A percentile compares a stretch with the other conserved stretches of the same genome.
These are phyloP conservation scores for Ennomos quercinarius DNA, from an alignment of 2,888 invertebrate species.

Conservation along the genomic window DNA sequence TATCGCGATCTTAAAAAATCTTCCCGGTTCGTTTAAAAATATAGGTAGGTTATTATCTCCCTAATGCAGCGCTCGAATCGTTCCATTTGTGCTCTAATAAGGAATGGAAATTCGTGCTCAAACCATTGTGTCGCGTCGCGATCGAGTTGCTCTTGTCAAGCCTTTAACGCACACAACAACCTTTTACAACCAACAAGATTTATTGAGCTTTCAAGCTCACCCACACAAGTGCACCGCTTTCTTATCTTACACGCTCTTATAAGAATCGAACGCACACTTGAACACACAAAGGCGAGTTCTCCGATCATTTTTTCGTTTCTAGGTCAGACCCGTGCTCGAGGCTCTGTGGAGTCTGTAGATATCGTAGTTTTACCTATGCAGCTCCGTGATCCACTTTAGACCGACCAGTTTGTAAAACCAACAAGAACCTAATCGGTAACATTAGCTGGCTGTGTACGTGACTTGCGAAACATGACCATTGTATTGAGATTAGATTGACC, in stretches of 20 bases:
- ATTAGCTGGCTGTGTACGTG: conserved; percentile 36
- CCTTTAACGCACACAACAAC: conserved; percentile 58
- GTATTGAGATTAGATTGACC: conserved; percentile 37
- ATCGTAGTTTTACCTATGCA: conserved; percentile 54
- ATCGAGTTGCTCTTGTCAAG: conserved; percentile 60
- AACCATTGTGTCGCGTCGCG: conserved; percentile 72
- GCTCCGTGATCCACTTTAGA: conserved; percentile 70
- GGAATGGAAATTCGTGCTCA: conserved; percentile 64
- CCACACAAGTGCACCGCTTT: conserved; percentile 51
- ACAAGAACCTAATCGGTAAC: conserved; percentile 40
- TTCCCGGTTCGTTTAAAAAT: conserved; percentile 22
- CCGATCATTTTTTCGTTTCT: conserved; percentile 72
- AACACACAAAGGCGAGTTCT: conserved; percentile 53
- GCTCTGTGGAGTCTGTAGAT: conserved; percentile 42
- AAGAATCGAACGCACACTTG: conserved; percentile 52
- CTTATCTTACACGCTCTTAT: conserved; percentile 42
- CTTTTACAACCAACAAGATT: conserved; percentile 60
- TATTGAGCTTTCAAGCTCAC: conserved; percentile 75
- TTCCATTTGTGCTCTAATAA: conserved; percentile 43
- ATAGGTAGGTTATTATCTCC: conserved; percentile 40
- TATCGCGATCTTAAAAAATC: neutral
- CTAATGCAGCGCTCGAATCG: conserved; percentile 43
- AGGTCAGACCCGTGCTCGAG: conserved; percentile 62
- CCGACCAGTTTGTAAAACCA: conserved; percentile 48
- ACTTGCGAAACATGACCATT: conserved; percentile 32